phyloP scores from a whole-genome alignment of 2,113 vertebrate species.

The Myxocyprinus asiaticus region DNA sequence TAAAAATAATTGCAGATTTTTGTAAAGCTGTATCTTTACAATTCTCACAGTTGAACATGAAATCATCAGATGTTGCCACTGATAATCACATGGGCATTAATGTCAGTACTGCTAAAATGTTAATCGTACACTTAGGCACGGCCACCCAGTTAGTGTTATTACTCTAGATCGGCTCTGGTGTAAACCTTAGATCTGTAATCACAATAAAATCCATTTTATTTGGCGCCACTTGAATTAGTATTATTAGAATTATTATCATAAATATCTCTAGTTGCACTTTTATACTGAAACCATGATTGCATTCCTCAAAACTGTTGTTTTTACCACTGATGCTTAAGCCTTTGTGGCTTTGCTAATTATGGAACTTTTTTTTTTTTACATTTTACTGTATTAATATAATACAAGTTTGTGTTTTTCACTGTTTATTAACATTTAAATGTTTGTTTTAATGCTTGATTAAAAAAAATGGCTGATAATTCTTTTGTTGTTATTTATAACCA shows the following conservation, averaged over 20 bases:
- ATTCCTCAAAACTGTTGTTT: background rate
- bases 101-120: slow-evolving; percentile 14
- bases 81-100: background rate
- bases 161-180: background rate
- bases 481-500: slow-evolving; percentile 1
- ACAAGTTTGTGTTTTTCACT: background rate
- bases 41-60: background rate
- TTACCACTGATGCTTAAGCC: background rate
- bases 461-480: background rate
- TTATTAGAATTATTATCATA: slow-evolving; percentile 13
- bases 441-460: background rate
- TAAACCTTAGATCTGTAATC: slow-evolving; percentile 16
- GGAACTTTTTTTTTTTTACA: too few species aligned
- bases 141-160: background rate
- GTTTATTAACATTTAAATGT: slow-evolving; percentile 18
- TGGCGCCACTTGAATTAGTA: background rate
- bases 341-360: background rate
- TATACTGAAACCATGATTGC: background rate
- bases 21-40: background rate
- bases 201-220: slow-evolving; percentile 5
- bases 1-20: background rate
- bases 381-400: background rate
- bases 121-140: background rate
- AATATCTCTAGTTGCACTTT: background rate
- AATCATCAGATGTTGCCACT: background rate